Base-by-base conservation (phyloP, 1,140 invertebrate genomes). In the Pseudoatta argentina region DNA sequence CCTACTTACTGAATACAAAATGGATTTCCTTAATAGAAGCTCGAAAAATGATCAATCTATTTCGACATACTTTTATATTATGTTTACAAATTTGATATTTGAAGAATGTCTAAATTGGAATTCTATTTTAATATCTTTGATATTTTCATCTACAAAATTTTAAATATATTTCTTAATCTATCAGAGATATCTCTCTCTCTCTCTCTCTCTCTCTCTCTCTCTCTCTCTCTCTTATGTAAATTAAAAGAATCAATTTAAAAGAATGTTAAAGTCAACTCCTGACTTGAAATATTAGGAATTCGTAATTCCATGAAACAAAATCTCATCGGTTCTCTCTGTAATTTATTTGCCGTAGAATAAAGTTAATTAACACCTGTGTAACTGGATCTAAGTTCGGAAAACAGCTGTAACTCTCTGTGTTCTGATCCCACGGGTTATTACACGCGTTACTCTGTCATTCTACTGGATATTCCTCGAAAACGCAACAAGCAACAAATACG, bases 301-400 rank as follows among this genome's bases (percentile, higher is more conserved):
- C 12, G 59, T 14, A 30, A 34, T 27, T 66, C 0, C 3, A 5
- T 8, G 1, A 48, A 16, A 34, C 12, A 24, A 67, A 53, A 5
- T 79, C 5, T 55, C 39, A 12, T 44, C 27, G 27, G 48, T 51
- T 64, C 39, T 51, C 55, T 30, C 55, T 75, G 12, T 21, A 73
- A 63, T 77, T 63, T 77, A 67, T 5, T 69, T 6, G 34, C 21
- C 21, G 59, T 8, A 14, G 16, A 16, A 24, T 27, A 21, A 67
- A 24, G 63, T 34, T 48, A 39, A 73, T 82, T 55, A 67, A 83
- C 77, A 51, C 51, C 27, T 63, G 63, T 61, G 79, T 83, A 73
- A 75, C 55, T 27, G 55, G 78, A 61, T 48, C 55, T 51, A 73
- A 55, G 48, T 81, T 71, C 27, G n/a, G 8, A 39, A 27, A 75